Evolutionary conservation across 2,888 invertebrate genomes (phyloP), one percentile per base, ranked within the genome.

Genomic region (Ditula angustiorana): DNA sequence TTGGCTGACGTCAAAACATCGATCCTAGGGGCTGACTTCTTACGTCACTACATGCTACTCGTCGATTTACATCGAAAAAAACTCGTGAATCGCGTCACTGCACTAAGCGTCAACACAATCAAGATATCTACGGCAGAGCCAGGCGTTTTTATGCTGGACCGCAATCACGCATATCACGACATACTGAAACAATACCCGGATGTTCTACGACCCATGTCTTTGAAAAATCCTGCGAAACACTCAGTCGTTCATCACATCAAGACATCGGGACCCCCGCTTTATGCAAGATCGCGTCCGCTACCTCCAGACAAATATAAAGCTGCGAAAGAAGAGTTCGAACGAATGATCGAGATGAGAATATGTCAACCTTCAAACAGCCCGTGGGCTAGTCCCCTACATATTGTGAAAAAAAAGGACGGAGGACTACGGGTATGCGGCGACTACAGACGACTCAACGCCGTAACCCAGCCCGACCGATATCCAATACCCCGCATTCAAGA

Each of bases 351-450:
- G 7, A 21, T 67, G 49, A 74, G 73, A 2, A 70, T 74, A 7
- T 74, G 74, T 46, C 57, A 63, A 16, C 74, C 75, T 2, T 74
- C 71, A 1, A 73, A 71, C 4, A 71, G 71, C 23, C 61, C 69
- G 5, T 74, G 74, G 75, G 67, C 74, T 0, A 69, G 67, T 21
- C 73, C 71, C 5, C 53, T 89, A 35, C 76, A 73, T 41, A 52
- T 75, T 0, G 78, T 72, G 0, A 60, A 61, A 8, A 83, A 78
- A 58, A 72, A 73, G 30, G 58, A 71, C 24, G 71, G 72, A 0
- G 62, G 67, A 2, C 21, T 71, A 10, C 44, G 73, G n/a, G 67
- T 69, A 1, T 83, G 83, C 61, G 85, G 85, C 5, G 72, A 71
- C 50, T 72, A 71, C 49, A 19, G 69, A 7, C 49, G 35, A 5